A percentile compares a stretch with the other conserved stretches of the same genome.
Evolutionary conservation across 37 sponge, comb jelly and placozoan genomes (phyloP).

Genomic region (Ianthella basta): DNA sequence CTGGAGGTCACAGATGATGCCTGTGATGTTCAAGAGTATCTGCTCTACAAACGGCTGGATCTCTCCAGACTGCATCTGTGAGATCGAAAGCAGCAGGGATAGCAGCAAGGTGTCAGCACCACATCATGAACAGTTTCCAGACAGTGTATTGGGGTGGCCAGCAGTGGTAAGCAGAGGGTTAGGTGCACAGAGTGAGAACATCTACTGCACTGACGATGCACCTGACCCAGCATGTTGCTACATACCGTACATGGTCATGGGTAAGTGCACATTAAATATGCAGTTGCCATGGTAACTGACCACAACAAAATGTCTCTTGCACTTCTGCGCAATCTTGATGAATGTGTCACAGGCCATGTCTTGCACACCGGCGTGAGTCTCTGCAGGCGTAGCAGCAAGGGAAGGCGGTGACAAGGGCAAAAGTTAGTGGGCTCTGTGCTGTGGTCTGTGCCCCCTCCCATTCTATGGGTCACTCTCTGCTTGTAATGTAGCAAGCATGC

Average conservation of each 20-base stretch:
- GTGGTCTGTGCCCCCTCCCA: too few species aligned
- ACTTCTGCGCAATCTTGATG: constrained; percentile 99
- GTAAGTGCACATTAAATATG: not conserved
- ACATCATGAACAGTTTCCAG: too few species aligned
- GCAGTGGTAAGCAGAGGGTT: not conserved
- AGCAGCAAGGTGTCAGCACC: too few species aligned
- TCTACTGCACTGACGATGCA: too few species aligned
- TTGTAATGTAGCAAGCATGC: too few species aligned
- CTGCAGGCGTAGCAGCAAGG: too few species aligned
- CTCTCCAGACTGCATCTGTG: constrained; percentile 82
- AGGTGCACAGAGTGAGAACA: too few species aligned
- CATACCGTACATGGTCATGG: too few species aligned
- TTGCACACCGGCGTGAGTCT: constrained; percentile 98
- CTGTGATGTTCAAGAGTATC: constrained; percentile 91
- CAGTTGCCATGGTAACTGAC: constrained; percentile 34
- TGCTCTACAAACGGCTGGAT: constrained; percentile 95
- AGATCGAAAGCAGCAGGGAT: not conserved
- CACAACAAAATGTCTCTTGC: constrained; percentile 93
- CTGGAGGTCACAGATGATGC: constrained; percentile 96
- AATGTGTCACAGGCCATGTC: constrained; percentile 99
- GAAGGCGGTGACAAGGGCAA: too few species aligned
- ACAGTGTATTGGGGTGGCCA: not conserved
- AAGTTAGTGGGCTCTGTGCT: too few species aligned
- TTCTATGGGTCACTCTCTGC: too few species aligned
- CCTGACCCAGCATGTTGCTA: too few species aligned